Evolutionary conservation across 2,797 vertebrate genomes (phyloP), one percentile per base, ranked within the genome.

Genomic region (Eptatretus atami): DNA sequence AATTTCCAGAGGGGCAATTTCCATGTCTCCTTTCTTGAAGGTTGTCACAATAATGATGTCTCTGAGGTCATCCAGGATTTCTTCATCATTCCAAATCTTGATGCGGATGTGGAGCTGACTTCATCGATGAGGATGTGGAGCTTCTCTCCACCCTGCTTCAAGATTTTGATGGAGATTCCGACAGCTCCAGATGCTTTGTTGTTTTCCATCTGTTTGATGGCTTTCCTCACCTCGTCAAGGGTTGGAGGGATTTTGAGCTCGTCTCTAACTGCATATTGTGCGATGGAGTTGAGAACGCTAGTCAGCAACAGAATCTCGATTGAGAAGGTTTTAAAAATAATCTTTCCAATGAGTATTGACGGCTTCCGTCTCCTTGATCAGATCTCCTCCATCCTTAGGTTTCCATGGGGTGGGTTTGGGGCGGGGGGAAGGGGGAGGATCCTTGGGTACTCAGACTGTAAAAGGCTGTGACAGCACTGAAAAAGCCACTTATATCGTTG

Each of bases 181-280:
- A 67, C 67, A 66, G 65, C 69, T 70, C 72, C 72, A 73, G 71
- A 73, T 72, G 71, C 70, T 66, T 65, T 52, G 65, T 70, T 70
- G 69, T 67, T 70, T 69, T 72, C 73, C 72, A 72, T 72, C 69
- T 72, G 69, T 68, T 71, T 70, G 67, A 73, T 73, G 70, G 67
- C 67, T 71, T 69, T 72, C 64, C 68, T 70, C 69, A 69, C 69
- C 70, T 72, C 69, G 63, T 61, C 57, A 61, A 61, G 24, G 70
- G 67, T 73, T 69, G 70, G 70, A 67, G 69, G 66, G 68, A 68
- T 73, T 70, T 67, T 65, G 69, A 69, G 68, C 66, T 64, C 70
- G 67, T 69, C 65, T 14, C 66, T 68, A 67, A 68, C 65, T 66
- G 65, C 66, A 65, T 68, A 65, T 71, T 69, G 66, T 67, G 63